A percentile compares a stretch with the other conserved stretches of the same genome.
phyloP scores from a whole-genome alignment of 2,888 invertebrate genomes.

The Hypomecis atomaria region DNA sequence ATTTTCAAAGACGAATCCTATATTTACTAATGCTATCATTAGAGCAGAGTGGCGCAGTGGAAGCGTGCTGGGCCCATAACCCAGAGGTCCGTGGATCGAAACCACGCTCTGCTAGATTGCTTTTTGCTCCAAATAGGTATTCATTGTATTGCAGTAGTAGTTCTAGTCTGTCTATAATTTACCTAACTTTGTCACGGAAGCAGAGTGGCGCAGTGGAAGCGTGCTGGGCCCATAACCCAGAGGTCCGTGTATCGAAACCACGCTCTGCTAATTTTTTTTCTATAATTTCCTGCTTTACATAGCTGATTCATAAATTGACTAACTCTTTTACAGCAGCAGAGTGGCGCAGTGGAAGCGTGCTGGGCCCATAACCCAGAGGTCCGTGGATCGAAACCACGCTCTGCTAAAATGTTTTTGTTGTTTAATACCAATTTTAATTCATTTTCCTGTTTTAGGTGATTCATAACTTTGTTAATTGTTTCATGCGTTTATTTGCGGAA shows the following conservation, averaged over 20 bases:
- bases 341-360: slow-evolving; percentile 94
- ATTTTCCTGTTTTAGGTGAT: no score
- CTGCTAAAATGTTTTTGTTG: slow-evolving; percentile 77
- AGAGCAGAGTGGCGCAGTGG: slow-evolving; percentile 84
- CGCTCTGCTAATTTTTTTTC: slow-evolving; percentile 85
- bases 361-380: slow-evolving; percentile 96
- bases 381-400: slow-evolving; percentile 96
- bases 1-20: neutral
- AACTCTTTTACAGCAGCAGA: slow-evolving; percentile 80
- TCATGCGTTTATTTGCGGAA: no score
- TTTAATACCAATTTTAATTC: neutral
- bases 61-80: slow-evolving; percentile 94
- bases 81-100: slow-evolving; percentile 97
- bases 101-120: slow-evolving; percentile 91
- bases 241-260: slow-evolving; percentile 96
- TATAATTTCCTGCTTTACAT: neutral
- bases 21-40: neutral
- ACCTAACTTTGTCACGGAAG: slow-evolving; percentile 59
- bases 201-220: slow-evolving; percentile 94
- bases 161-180: no score
- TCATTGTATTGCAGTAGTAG: no score
- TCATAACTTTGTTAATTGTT: no score
- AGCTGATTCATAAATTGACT: neutral
- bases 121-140: no score
- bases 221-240: slow-evolving; percentile 95